These are phyloP conservation scores for Nothoprocta perdicaria DNA, from an alignment of 2,113 vertebrate species.

Conservation along the genomic window DNA sequence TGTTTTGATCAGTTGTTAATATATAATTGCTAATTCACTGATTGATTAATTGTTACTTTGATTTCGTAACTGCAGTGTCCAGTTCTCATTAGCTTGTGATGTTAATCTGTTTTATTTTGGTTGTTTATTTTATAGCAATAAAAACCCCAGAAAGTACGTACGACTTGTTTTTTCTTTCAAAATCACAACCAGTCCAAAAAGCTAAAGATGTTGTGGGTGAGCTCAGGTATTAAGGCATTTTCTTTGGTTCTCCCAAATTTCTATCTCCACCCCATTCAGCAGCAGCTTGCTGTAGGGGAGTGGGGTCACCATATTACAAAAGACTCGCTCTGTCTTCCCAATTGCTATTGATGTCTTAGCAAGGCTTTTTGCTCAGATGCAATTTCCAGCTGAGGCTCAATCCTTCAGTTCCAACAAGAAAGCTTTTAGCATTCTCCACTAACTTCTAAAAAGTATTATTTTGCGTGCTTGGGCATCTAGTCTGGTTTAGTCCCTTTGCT, in stretches of 20 bases:
- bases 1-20: slow-evolving; percentile 48
- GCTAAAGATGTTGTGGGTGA: background rate
- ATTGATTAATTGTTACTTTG: slow-evolving; percentile 5
- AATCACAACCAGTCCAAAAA: background rate
- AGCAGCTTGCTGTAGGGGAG: background rate
- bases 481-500: background rate
- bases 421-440: background rate
- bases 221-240: background rate
- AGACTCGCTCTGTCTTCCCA: background rate
- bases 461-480: background rate
- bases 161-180: slow-evolving; percentile 12
- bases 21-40: slow-evolving; percentile 33
- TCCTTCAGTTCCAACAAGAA: background rate
- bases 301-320: background rate
- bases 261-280: background rate
- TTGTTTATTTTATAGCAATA: background rate
- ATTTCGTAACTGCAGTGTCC: slow-evolving; percentile 1
- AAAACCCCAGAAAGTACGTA: background rate
- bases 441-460: background rate
- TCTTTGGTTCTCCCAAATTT: background rate
- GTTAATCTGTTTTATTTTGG: background rate
- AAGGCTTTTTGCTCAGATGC: background rate
- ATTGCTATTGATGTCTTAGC: background rate
- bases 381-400: background rate
- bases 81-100: background rate